These are phyloP conservation scores for Sceloporus undulatus DNA, from an alignment of 2,113 vertebrate species.

Conservation along the genomic window DNA sequence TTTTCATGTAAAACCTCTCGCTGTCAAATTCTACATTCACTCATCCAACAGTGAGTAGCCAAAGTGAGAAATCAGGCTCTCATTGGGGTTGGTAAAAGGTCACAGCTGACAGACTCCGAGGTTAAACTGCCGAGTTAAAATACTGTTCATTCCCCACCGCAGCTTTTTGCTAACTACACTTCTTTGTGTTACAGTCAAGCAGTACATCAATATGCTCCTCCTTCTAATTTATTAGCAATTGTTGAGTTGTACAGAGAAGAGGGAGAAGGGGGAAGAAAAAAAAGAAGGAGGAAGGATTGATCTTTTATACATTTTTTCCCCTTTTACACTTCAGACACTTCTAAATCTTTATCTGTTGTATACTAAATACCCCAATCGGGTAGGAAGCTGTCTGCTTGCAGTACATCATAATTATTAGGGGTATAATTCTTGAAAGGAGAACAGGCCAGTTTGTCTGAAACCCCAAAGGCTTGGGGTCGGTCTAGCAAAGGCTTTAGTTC, in stretches of 20 bases:
- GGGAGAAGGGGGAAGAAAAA: slow-evolving; percentile 20
- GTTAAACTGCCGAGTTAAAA: slow-evolving; percentile 99
- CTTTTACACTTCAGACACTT: slow-evolving; percentile 67
- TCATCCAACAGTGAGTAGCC: slow-evolving; percentile 89
- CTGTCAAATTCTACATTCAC: slow-evolving; percentile 98
- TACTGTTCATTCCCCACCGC: slow-evolving; percentile 98
- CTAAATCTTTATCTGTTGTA: slow-evolving; percentile 66
- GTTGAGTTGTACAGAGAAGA: slow-evolving; percentile 82
- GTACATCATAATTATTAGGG: slow-evolving; percentile 59
- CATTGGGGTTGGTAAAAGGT: slow-evolving; percentile 99
- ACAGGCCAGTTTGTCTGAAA: slow-evolving; percentile 43
- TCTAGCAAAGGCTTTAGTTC: slow-evolving; percentile 38
- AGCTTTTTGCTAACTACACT: slow-evolving; percentile 96
- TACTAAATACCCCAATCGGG: slow-evolving; percentile 57
- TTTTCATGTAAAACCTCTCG: slow-evolving; percentile 98
- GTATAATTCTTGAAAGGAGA: slow-evolving; percentile 60
- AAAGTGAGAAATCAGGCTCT: slow-evolving; percentile 95
- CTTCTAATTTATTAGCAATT: slow-evolving; percentile 97
- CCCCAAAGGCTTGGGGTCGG: slow-evolving; percentile 47
- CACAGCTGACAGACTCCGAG: slow-evolving; percentile 97
- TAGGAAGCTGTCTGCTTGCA: slow-evolving; percentile 50
- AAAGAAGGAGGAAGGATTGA: slow-evolving; percentile 77
- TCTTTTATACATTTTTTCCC: slow-evolving; percentile 74
- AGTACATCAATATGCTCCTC: slow-evolving; percentile 92
- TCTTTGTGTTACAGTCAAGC: slow-evolving; percentile 96